These are phyloP conservation scores for Sycophaga agraensis DNA, from an alignment of 1,140 invertebrate species.

Conservation along the genomic window DNA sequence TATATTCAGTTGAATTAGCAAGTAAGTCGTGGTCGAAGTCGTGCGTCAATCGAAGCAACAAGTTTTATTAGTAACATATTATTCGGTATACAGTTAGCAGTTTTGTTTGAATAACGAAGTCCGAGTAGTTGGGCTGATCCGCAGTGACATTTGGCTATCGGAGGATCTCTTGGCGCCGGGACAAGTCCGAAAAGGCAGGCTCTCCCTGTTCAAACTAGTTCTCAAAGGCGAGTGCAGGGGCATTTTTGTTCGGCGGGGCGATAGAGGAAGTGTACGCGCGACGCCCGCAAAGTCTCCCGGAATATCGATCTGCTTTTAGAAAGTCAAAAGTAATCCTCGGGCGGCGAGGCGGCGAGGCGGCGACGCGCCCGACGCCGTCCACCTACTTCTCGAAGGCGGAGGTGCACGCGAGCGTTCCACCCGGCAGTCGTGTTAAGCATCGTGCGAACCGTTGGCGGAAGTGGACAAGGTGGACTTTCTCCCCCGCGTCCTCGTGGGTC, in stretches of 20 bases:
- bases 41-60: too few species aligned
- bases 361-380: conserved; percentile 7
- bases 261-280: conserved; percentile 4
- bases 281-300: not conserved
- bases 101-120: too few species aligned
- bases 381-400: conserved; percentile 21
- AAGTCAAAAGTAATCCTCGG: conserved; percentile 23
- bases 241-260: not conserved
- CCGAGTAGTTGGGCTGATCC: not conserved
- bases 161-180: not conserved
- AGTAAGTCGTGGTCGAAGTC: too few species aligned
- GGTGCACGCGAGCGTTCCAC: too few species aligned
- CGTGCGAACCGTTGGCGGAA: too few species aligned
- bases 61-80: too few species aligned
- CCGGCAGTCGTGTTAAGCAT: too few species aligned
- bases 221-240: not conserved
- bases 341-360: not conserved
- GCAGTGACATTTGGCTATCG: not conserved
- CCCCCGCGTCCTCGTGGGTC: too few species aligned
- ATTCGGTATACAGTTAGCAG: too few species aligned
- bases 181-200: not conserved
- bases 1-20: too few species aligned
- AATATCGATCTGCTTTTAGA: conserved; percentile 24
- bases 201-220: conserved; percentile 10
- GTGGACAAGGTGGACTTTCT: not conserved